Percentiles rank a stretch among this genome's conserved stretches.
phyloP scores from a whole-genome alignment of 2,888 invertebrate genomes.

The Drosophila antonietae region DNA sequence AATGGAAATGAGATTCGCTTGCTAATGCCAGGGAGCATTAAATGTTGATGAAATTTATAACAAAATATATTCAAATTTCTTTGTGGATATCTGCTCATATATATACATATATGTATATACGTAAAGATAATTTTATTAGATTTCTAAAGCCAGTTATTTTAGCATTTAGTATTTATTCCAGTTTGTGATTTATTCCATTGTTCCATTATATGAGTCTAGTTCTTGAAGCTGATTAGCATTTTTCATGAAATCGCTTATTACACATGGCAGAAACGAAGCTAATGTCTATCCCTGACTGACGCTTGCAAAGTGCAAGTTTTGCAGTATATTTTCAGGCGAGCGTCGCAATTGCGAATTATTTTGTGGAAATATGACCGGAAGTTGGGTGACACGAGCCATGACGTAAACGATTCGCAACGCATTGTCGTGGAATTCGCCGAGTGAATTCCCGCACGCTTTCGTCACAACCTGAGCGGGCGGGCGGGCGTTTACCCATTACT shows the following conservation, averaged over 20 bases:
- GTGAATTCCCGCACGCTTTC: conserved; percentile 50
- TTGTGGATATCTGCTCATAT: too few species aligned
- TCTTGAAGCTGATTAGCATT: background rate
- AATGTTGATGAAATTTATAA: too few species aligned
- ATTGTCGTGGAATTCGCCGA: conserved; percentile 38
- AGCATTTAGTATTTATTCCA: background rate
- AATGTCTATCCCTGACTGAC: too few species aligned
- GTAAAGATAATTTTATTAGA: too few species aligned
- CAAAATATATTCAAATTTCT: too few species aligned
- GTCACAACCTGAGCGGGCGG: conserved; percentile 31
- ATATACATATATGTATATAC: too few species aligned
- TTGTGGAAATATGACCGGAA: conserved; percentile 33
- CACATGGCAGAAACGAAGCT: background rate
- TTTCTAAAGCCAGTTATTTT: background rate
- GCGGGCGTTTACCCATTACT: conserved; percentile 12
- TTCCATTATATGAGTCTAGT: background rate
- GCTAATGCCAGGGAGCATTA: too few species aligned
- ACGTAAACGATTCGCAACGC: conserved; percentile 22
- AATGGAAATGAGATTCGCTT: too few species aligned
- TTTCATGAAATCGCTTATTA: background rate
- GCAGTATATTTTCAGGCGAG: conserved; percentile 46
- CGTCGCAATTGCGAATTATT: conserved; percentile 2
- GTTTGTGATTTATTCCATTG: background rate
- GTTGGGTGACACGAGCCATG: conserved; percentile 33
- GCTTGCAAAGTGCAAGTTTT: background rate